Evolutionary conservation across 2,888 invertebrate genomes (phyloP).

Genomic region (Sussaba pulchella): DNA sequence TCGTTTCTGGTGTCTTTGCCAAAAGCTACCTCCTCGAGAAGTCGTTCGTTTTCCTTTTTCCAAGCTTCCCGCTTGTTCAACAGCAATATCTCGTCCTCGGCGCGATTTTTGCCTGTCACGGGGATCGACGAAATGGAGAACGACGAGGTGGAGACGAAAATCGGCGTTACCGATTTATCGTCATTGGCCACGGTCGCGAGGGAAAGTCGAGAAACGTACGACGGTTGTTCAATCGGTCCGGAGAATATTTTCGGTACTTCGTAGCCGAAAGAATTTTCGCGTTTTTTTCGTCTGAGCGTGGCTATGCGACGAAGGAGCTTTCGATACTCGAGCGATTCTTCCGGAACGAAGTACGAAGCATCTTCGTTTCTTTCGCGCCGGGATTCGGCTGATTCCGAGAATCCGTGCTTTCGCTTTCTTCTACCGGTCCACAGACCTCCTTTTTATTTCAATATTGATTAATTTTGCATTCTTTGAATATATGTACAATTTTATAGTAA

Average conservation of each 20-base stretch:
- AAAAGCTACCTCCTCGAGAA: constrained; percentile 76
- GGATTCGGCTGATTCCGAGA: not conserved
- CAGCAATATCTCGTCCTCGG: constrained; percentile 73
- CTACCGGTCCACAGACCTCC: not conserved
- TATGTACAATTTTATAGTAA: too few relatives aligned
- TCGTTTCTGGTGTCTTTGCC: constrained; percentile 67
- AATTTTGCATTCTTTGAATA: too few relatives aligned
- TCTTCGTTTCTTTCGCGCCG: constrained; percentile 4
- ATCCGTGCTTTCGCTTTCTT: not conserved
- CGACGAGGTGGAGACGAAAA: not conserved
- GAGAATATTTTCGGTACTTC: constrained; percentile 71
- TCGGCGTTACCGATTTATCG: not conserved
- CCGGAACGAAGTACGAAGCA: not conserved
- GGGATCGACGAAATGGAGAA: constrained; percentile 48
- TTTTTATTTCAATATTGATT: too few relatives aligned
- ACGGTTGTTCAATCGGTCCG: constrained; percentile 54
- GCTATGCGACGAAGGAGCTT: constrained; percentile 65
- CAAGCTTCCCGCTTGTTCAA: constrained; percentile 76
- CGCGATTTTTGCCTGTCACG: constrained; percentile 69
- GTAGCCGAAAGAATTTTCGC: constrained; percentile 71
- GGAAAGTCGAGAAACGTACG: constrained; percentile 7
- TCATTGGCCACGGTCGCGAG: constrained; percentile 10
- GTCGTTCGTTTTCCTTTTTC: constrained; percentile 72
- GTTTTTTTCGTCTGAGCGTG: constrained; percentile 68
- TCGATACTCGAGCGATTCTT: constrained; percentile 57